phyloP scores from a whole-genome alignment of 2,888 invertebrate species.

The Alcis repandata region DNA sequence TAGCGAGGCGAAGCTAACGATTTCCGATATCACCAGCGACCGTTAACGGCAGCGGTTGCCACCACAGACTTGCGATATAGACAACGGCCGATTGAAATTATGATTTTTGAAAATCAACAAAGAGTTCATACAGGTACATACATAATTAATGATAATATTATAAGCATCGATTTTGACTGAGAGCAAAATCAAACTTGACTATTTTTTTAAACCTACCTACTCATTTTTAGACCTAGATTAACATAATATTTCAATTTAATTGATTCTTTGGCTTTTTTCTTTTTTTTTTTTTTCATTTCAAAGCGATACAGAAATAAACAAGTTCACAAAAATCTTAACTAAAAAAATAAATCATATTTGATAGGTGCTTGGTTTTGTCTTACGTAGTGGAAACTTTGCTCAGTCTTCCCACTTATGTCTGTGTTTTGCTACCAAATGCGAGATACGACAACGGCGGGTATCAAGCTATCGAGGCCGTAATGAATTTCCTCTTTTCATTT shows the following conservation, averaged over 20 bases:
- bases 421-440: constrained; percentile 62
- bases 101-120: not conserved
- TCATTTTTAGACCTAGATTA: too few species aligned
- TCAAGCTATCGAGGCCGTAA: constrained; percentile 61
- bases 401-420: not conserved
- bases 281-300: too few species aligned
- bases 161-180: not conserved
- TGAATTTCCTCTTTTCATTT: constrained; percentile 76
- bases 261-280: too few species aligned
- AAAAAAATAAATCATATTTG: not conserved
- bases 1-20: constrained; percentile 71
- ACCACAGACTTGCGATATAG: constrained; percentile 31
- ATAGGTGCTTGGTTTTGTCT: too few species aligned
- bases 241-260: too few species aligned
- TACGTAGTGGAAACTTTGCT: not conserved
- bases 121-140: too few species aligned
- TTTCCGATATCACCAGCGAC: constrained; percentile 73
- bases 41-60: constrained; percentile 70
- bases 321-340: too few species aligned
- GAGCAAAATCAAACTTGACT: too few species aligned
- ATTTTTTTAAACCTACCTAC: too few species aligned
- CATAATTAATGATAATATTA: not conserved
- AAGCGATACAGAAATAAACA: too few species aligned
- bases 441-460: constrained; percentile 57
- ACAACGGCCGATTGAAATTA: not conserved